Evolutionary conservation across 1,140 invertebrate genomes (phyloP).

Genomic region (Drosophila rhopaloa): DNA sequence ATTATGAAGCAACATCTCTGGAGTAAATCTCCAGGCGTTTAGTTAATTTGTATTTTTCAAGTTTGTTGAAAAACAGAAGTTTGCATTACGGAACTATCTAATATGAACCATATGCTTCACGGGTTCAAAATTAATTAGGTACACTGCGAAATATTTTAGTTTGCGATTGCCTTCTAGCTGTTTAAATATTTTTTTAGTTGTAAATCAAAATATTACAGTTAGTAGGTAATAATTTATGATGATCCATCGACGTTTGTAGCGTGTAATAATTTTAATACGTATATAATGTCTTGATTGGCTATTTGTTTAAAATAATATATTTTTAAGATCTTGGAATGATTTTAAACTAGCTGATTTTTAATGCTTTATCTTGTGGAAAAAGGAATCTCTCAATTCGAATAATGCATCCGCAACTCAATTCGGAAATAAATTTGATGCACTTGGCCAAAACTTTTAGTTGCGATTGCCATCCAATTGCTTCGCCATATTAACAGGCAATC

Average conservation of each 20-base stretch:
- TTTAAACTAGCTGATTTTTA: too few relatives aligned
- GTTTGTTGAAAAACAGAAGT: slow-evolving; percentile 49
- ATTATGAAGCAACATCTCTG: slow-evolving; percentile 36
- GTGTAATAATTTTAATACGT: background rate
- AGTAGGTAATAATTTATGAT: too few relatives aligned
- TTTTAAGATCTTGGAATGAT: too few relatives aligned
- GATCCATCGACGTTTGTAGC: too few relatives aligned
- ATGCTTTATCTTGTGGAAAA: too few relatives aligned
- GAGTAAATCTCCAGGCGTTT: slow-evolving; percentile 40
- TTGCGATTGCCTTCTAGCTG: background rate
- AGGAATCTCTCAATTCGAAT: background rate
- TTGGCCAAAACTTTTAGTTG: slow-evolving; percentile 23
- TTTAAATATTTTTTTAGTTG: too few relatives aligned
- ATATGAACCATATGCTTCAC: background rate
- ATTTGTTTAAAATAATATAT: too few relatives aligned
- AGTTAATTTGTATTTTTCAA: slow-evolving; percentile 46
- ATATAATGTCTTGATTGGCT: too few relatives aligned
- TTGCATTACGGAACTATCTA: background rate
- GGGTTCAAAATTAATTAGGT: background rate
- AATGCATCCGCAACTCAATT: background rate
- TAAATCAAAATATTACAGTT: too few relatives aligned
- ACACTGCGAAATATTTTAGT: background rate
- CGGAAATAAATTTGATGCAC: slow-evolving; percentile 29
- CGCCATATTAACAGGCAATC: slow-evolving; percentile 48
- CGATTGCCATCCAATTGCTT: slow-evolving; percentile 12